These are phyloP conservation scores for Anisognathus igniventris DNA, from an alignment of 2,797 vertebrate genomes.

Conservation along the genomic window DNA sequence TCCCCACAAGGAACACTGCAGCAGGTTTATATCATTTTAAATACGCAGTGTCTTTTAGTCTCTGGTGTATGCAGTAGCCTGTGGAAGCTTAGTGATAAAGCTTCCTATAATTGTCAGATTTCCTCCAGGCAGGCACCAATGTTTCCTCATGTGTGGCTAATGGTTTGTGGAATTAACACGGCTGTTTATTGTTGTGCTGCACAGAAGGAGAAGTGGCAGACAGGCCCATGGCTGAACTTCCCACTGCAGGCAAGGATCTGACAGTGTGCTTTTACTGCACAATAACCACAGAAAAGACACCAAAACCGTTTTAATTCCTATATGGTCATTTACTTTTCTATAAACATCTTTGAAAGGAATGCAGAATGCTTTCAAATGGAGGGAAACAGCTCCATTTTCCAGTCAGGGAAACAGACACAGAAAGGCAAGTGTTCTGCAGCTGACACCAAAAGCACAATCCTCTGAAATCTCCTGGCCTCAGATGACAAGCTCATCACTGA, in stretches of 20 bases:
- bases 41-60: constrained; percentile 17
- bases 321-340: constrained; percentile 16
- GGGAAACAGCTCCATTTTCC: background rate
- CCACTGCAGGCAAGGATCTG: constrained; percentile 36
- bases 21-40: constrained; percentile 54
- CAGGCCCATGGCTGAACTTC: background rate
- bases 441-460: background rate
- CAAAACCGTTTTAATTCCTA: background rate
- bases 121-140: constrained; percentile 61
- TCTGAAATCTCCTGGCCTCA: background rate
- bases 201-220: constrained; percentile 34
- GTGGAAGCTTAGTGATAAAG: constrained; percentile 60
- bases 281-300: constrained; percentile 19
- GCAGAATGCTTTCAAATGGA: background rate
- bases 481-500: background rate
- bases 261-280: background rate
- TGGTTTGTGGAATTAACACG: constrained; percentile 48
- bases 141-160: constrained; percentile 63
- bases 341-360: constrained; percentile 1
- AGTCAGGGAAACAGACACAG: background rate
- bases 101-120: constrained; percentile 60
- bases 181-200: constrained; percentile 52
- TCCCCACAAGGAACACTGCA: constrained; percentile 24
- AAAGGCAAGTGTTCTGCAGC: background rate
- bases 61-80: constrained; percentile 24